A percentile compares a stretch with the other conserved stretches of the same genome.
phyloP scores from a whole-genome alignment of 2,797 vertebrate genomes.

The Ispidina lecontei region DNA sequence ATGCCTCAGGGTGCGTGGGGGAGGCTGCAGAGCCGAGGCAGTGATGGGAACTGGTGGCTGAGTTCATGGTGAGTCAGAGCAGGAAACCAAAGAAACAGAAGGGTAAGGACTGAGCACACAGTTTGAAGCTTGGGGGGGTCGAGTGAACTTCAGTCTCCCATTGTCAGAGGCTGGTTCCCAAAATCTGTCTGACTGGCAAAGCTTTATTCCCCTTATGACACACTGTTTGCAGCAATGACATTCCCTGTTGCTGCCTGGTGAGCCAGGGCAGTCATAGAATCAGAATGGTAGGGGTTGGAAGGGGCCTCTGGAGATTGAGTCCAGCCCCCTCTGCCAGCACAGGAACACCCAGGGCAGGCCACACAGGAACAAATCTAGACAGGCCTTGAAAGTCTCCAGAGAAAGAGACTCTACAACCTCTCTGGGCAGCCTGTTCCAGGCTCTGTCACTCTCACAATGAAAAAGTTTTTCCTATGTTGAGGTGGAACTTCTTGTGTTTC shows the following conservation, averaged over 20 bases:
- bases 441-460: too few species aligned
- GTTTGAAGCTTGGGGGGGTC: rapidly evolving
- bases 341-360: too few species aligned
- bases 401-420: too few species aligned
- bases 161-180: background rate
- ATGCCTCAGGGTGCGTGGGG: rapidly evolving
- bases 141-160: background rate
- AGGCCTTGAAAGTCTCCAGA: too few species aligned
- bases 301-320: too few species aligned
- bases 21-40: background rate
- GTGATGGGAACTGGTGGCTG: background rate
- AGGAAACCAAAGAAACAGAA: constrained; percentile 4
- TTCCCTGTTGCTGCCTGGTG: background rate
- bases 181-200: background rate
- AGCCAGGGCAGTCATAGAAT: background rate
- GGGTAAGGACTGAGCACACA: background rate
- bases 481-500: too few species aligned
- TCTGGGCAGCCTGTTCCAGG: too few species aligned
- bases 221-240: background rate
- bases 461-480: too few species aligned
- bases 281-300: too few species aligned
- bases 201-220: background rate
- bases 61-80: background rate
- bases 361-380: too few species aligned
- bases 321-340: too few species aligned